Conservation (phyloP, 2,113 vertebrate genomes). For the Cyanocitta stelleri region DNA sequence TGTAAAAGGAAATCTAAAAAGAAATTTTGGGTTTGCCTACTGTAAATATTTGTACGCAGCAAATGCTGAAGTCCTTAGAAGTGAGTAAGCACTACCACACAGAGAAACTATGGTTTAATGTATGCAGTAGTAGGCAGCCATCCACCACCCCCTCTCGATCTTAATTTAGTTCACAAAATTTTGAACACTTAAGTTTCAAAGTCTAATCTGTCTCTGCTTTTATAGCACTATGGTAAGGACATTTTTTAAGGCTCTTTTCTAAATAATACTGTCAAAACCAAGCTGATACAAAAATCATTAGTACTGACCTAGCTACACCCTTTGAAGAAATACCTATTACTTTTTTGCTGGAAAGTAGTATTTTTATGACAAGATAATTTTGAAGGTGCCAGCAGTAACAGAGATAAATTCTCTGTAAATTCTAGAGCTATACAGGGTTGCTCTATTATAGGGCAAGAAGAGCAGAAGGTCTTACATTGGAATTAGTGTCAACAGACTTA, state of each 20-base stretch:
- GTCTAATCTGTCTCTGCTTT: neutral
- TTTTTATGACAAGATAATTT: neutral
- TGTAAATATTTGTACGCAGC: neutral
- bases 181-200: neutral
- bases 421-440: neutral
- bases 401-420: neutral
- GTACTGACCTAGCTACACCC: neutral
- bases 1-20: neutral
- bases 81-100: neutral
- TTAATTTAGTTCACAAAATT: constrained; percentile 1
- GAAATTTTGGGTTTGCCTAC: neutral
- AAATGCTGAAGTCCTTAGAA: neutral
- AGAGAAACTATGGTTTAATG: neutral
- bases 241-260: neutral
- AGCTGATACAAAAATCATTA: neutral
- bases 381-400: neutral
- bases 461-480: neutral
- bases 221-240: neutral
- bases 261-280: neutral
- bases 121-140: neutral
- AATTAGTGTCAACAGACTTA: neutral
- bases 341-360: neutral
- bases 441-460: neutral
- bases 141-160: neutral
- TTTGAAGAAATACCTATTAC: neutral